A percentile compares a stretch with the other conserved stretches of the same genome.
Conservation (phyloP, 1,140 invertebrate genomes). For the Lysiphlebus fabarum region DNA sequence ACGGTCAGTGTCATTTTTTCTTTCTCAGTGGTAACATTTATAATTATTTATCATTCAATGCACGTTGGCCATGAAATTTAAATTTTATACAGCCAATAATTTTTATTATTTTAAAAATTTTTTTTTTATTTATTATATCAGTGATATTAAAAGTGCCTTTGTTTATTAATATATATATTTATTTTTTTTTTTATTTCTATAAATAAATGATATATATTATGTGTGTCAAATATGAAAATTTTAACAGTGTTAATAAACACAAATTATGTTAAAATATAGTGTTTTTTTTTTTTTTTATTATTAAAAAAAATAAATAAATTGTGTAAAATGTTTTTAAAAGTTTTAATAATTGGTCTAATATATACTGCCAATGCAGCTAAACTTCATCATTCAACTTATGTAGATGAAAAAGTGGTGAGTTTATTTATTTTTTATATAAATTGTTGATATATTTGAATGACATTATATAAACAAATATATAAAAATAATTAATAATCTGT, state of each 20-base stretch:
- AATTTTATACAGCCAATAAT: conserved; percentile 1
- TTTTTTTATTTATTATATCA: neutral
- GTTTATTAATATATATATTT: too few relatives aligned
- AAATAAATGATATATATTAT: too few relatives aligned
- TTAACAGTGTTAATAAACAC: too few relatives aligned
- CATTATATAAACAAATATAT: too few relatives aligned
- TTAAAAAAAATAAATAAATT: neutral
- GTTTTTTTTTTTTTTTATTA: neutral
- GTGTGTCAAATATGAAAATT: too few relatives aligned
- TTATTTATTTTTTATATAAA: conserved; percentile 1
- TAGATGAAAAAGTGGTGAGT: conserved; percentile 44
- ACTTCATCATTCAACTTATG: conserved; percentile 35
- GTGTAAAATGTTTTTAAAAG: conserved; percentile 23
- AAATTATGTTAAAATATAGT: neutral
- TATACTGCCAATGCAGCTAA: conserved; percentile 16
- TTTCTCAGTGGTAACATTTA: conserved; percentile 7
- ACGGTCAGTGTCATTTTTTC: conserved; percentile 17
- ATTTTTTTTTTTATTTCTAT: too few relatives aligned
- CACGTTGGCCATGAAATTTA: conserved; percentile 7
- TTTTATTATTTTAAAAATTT: neutral
- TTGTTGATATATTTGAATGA: too few relatives aligned
- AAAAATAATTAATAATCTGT: too few relatives aligned
- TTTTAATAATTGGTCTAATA: conserved; percentile 20
- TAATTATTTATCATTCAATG: conserved; percentile 3
- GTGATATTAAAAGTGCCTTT: neutral